Evolutionary conservation across 2,113 vertebrate species (phyloP), one percentile per base, ranked within the genome.

Genomic region (Ptilonorhynchus violaceus): DNA sequence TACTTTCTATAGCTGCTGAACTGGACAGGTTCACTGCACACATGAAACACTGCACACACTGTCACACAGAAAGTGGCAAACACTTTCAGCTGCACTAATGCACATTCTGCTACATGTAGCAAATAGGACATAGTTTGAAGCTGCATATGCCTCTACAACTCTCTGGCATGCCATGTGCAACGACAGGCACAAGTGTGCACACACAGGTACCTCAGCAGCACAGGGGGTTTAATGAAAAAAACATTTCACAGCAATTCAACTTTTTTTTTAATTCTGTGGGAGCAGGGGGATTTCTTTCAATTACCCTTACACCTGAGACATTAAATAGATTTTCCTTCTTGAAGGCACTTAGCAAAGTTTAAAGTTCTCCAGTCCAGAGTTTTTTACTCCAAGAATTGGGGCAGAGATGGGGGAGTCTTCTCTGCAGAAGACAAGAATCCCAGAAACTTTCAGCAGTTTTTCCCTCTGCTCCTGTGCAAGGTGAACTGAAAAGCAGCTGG

Each of bases 111-210:
- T 58, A 17, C 16, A 42, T 14, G 27, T 2, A 89, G 64, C 27
- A 64, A 49, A 31, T 1, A 30, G 35, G 33, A 60, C 1, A 11
- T 5, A 12, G 46, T 30, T 83, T 22, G 33, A 74, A 84, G 47
- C 22, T 77, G 28, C 46, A 80, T 31, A 58, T 68, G 35, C 50
- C 64, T 70, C 85, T 74, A n/a, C 20, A 74, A 17, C 27, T 5
- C 15, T 17, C 78, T 60, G 66, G n/a, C 18, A 21, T 1, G 28
- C 19, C 7, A 4, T 0, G 0, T 25, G 55, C 67, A 47, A 23
- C 0, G 4, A 35, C 0, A 1, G 52, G 42, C 33, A 23, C 56
- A 37, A 56, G 30, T 0, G 5, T 21, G 23, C 37, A 22, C 58
- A 21, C 3, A 1, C 24, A 68, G 58, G 41, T 15, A 37, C 44